Percentiles rank a stretch among this genome's conserved stretches.
phyloP scores from a whole-genome alignment of 2,888 invertebrate species.

The Panopea generosa region DNA sequence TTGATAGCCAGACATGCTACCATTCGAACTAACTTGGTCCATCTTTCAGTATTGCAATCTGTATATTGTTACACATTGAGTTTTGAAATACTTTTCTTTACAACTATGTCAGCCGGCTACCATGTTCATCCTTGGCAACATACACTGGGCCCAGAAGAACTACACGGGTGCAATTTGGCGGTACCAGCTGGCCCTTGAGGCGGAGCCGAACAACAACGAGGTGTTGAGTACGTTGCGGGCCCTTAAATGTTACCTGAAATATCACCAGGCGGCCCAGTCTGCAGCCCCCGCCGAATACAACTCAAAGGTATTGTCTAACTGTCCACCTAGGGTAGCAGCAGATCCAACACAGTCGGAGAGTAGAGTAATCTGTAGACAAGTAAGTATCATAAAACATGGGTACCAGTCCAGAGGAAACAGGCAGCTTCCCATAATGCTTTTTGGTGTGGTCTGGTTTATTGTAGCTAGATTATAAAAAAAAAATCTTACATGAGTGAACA shows the following conservation, averaged over 20 bases:
- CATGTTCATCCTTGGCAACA: constrained; percentile 89
- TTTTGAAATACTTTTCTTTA: no score
- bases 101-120: constrained; percentile 89
- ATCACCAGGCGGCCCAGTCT: constrained; percentile 79
- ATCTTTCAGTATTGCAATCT: no score
- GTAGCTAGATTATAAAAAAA: no score
- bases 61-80: no score
- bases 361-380: constrained; percentile 82
- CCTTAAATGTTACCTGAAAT: constrained; percentile 82
- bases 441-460: no score
- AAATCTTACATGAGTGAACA: no score
- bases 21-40: no score
- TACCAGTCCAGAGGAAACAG: constrained; percentile 21
- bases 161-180: constrained; percentile 83
- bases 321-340: constrained; percentile 37
- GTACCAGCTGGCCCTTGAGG: constrained; percentile 81
- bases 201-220: constrained; percentile 78
- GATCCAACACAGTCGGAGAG: constrained; percentile 74
- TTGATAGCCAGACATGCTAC: no score
- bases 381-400: constrained; percentile 60
- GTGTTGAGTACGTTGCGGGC: constrained; percentile 80
- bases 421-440: constrained; percentile 27
- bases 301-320: constrained; percentile 61
- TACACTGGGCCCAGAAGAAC: constrained; percentile 89
- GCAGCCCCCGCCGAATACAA: constrained; percentile 75